Base-by-base conservation (phyloP, 2,113 vertebrate species). In the Mesitornis unicolor region DNA sequence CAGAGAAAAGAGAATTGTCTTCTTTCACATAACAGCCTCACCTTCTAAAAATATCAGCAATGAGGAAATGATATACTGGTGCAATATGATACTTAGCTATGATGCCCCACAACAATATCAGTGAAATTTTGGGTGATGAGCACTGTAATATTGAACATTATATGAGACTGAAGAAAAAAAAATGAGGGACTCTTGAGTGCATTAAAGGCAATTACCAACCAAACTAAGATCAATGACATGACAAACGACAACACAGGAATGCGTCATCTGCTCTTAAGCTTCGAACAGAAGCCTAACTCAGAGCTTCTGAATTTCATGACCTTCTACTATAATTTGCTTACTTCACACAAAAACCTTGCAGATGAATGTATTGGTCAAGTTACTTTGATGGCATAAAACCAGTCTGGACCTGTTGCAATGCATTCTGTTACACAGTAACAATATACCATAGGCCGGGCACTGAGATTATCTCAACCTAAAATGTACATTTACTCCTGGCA, bases 161-260 rank as follows among this genome's bases (percentile, higher is more conserved):
- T 35, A 74, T 48, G 61, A 93, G 26, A 91, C 57, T 18, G 29
- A 84, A 93, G 28, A 92, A 94, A 65, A 51, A 48, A 87, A 91
- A 89, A 54, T 47, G 28, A 94, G 29, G 64, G 86, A 93, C 84
- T 81, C 81, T 94, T 95, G 78, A 85, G 40, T 78, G 90, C 74
- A 94, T 97, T 97, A 94, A 96, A 97, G 91, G 50, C 65, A 96
- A 97, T 97, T 96, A 93, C 63, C 83, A 80, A 57, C 80, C 92
- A 94, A 97, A 93, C 42, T 74, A 80, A 96, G 92, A 96, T 93
- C 95, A 84, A 91, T 88, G 80, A 73, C 0, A 6, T 75, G 75
- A 96, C 57, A 96, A 96, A 95, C 36, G 59, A 43, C 65, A 86
- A 90, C 36, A 78, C 25, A 22, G 61, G 33, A 96, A 82, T 73